phyloP scores from a whole-genome alignment of 1,140 invertebrate genomes.

The Anastrepha obliqua region DNA sequence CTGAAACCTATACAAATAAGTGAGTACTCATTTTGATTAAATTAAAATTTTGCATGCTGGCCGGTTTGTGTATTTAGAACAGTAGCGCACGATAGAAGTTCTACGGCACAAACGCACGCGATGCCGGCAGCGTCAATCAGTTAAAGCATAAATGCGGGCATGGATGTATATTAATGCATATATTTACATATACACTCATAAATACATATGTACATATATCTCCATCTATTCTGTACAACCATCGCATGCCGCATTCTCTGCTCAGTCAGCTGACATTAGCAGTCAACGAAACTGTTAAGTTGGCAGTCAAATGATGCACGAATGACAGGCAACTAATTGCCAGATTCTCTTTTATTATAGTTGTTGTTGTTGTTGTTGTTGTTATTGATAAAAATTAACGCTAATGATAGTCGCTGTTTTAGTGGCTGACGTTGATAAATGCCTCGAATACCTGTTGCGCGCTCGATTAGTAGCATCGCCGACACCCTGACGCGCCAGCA shows the following conservation, averaged over 20 bases:
- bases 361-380: too few relatives aligned
- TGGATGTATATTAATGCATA: not conserved
- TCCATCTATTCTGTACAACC: too few relatives aligned
- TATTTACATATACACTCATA: not conserved
- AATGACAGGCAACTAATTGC: not conserved
- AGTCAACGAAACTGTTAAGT: conserved; percentile 2
- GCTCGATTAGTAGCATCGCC: conserved; percentile 2
- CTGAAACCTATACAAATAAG: not conserved
- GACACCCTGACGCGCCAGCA: not conserved
- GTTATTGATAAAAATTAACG: not conserved
- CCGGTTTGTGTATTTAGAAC: not conserved
- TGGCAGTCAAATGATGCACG: not conserved
- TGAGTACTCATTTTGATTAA: not conserved
- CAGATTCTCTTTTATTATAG: too few relatives aligned
- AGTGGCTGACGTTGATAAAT: conserved; percentile 15
- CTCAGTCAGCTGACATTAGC: conserved; percentile 9
- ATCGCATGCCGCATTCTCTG: not conserved
- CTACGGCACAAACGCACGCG: not conserved
- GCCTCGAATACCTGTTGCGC: not conserved
- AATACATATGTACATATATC: too few relatives aligned
- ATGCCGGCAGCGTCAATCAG: conserved; percentile 3
- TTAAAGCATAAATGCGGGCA: not conserved
- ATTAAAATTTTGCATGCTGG: not conserved
- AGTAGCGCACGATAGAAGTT: not conserved
- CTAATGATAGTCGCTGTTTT: not conserved